Evolutionary conservation across 1,140 invertebrate species (phyloP).

Genomic region (Drosophila insularis): DNA sequence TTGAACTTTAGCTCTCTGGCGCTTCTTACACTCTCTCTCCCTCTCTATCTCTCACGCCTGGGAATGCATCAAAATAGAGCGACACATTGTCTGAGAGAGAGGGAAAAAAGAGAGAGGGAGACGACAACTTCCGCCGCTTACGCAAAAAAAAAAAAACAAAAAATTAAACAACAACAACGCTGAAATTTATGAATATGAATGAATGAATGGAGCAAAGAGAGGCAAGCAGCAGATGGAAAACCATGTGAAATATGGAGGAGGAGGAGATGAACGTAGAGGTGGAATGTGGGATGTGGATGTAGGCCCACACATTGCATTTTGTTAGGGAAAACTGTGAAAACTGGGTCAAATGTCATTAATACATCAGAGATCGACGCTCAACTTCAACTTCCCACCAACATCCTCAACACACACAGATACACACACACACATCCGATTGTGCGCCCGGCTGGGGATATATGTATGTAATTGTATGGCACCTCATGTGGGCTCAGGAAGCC

Average conservation of each 20-base stretch:
- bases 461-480: slow-evolving; percentile 71
- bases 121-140: slow-evolving; percentile 33
- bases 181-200: slow-evolving; percentile 81
- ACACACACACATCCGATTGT: slow-evolving; percentile 69
- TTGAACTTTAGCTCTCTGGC: slow-evolving; percentile 68
- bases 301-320: slow-evolving; percentile 45
- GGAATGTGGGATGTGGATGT: slow-evolving; percentile 3
- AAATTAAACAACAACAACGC: slow-evolving; percentile 46
- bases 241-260: not conserved
- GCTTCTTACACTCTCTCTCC: not conserved
- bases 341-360: slow-evolving; percentile 78
- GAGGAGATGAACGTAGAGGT: not conserved
- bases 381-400: slow-evolving; percentile 19
- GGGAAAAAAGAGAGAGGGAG: not conserved
- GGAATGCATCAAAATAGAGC: slow-evolving; percentile 73
- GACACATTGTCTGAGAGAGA: slow-evolving; percentile 64
- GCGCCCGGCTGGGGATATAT: slow-evolving; percentile 42
- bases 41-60: slow-evolving; percentile 28
- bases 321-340: slow-evolving; percentile 34
- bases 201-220: slow-evolving; percentile 26
- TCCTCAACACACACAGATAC: slow-evolving; percentile 20
- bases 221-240: not conserved
- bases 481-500: slow-evolving; percentile 61
- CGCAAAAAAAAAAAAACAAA: slow-evolving; percentile 32
- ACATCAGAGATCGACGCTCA: slow-evolving; percentile 66